These are phyloP conservation scores for Telenomus remus DNA, from an alignment of 1,140 invertebrate species.

Conservation along the genomic window DNA sequence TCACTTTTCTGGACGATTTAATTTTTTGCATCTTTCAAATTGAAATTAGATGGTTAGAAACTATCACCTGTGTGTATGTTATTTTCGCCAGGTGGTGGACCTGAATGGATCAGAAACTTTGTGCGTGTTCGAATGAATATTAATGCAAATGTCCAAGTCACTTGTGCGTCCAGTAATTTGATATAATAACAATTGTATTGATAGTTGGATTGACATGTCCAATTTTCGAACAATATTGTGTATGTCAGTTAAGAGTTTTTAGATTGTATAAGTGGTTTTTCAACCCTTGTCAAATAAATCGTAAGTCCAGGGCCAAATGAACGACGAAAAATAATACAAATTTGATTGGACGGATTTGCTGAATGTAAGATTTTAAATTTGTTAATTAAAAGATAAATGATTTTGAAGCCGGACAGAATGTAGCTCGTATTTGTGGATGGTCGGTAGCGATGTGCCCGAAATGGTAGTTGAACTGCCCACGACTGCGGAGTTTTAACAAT, in stretches of 20 bases:
- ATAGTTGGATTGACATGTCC: too few relatives aligned
- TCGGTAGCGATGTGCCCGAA: constrained; percentile 43
- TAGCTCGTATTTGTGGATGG: constrained; percentile 42
- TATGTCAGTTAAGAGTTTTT: too few relatives aligned
- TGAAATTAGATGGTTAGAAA: constrained; percentile 33
- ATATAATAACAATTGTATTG: too few relatives aligned
- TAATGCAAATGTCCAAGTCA: too few relatives aligned
- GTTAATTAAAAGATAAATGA: constrained; percentile 67
- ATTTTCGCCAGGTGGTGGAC: constrained; percentile 14
- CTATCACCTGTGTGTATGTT: background rate
- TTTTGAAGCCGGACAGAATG: constrained; percentile 54
- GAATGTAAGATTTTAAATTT: too few relatives aligned
- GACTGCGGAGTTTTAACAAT: constrained; percentile 56
- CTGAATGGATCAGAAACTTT: background rate
- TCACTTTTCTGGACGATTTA: constrained; percentile 39
- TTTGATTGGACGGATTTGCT: too few relatives aligned
- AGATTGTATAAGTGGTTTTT: too few relatives aligned
- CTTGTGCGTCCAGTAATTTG: too few relatives aligned
- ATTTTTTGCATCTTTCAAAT: constrained; percentile 44
- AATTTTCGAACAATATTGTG: too few relatives aligned
- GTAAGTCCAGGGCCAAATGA: too few relatives aligned
- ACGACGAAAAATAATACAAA: too few relatives aligned
- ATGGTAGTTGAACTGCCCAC: constrained; percentile 46
- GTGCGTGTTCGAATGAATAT: background rate
- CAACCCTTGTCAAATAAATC: too few relatives aligned